A percentile compares a stretch with the other conserved stretches of the same genome.
phyloP scores from a whole-genome alignment of 2,888 invertebrate genomes.

The Plagodis pulveraria region DNA sequence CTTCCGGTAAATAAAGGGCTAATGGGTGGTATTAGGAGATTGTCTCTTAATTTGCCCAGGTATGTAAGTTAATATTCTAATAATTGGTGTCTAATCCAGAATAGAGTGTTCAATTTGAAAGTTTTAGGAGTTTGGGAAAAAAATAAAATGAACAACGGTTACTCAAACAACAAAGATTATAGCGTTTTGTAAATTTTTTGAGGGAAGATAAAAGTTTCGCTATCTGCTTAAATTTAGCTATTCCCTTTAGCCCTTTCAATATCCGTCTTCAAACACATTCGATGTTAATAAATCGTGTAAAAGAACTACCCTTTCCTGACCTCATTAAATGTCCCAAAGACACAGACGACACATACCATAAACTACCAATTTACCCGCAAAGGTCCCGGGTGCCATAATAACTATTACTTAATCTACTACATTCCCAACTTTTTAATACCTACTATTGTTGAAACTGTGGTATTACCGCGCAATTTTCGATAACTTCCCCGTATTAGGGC shows the following conservation, averaged over 20 bases:
- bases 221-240: neutral
- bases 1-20: too few relatives aligned
- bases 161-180: too few relatives aligned
- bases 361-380: slow-evolving; percentile 31
- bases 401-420: slow-evolving; percentile 21
- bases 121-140: too few relatives aligned
- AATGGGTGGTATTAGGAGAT: too few relatives aligned
- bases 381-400: slow-evolving; percentile 23
- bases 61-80: too few relatives aligned
- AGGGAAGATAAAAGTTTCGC: too few relatives aligned
- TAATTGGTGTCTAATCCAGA: too few relatives aligned
- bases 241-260: slow-evolving; percentile 11
- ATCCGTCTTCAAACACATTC: slow-evolving; percentile 9
- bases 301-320: slow-evolving; percentile 26
- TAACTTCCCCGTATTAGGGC: slow-evolving; percentile 39
- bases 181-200: too few relatives aligned
- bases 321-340: slow-evolving; percentile 33
- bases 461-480: slow-evolving; percentile 38
- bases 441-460: slow-evolving; percentile 15
- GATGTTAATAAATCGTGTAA: slow-evolving; percentile 18
- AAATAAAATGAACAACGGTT: too few relatives aligned
- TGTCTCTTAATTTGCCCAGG: too few relatives aligned
- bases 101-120: too few relatives aligned
- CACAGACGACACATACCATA: slow-evolving; percentile 33
- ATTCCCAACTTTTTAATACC: slow-evolving; percentile 5